Conservation (phyloP, 1,140 invertebrate species). For the Onthophagus taurus region DNA sequence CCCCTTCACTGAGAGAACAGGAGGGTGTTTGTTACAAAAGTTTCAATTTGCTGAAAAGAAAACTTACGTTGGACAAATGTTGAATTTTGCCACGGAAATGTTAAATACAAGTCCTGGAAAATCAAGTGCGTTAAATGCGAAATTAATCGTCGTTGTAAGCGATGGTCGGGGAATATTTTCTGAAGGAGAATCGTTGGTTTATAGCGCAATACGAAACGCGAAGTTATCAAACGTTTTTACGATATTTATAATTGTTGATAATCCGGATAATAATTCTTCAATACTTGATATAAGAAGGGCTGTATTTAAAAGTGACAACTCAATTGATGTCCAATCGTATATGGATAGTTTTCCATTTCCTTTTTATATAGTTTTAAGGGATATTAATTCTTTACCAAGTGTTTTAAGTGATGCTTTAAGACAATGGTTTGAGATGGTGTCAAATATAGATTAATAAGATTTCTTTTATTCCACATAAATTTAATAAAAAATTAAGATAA, state of each 20-base stretch:
- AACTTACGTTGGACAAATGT: slow-evolving; percentile 67
- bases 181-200: slow-evolving; percentile 74
- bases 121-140: slow-evolving; percentile 48
- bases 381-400: slow-evolving; percentile 76
- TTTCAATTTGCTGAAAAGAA: slow-evolving; percentile 73
- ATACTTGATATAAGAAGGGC: slow-evolving; percentile 84
- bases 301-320: slow-evolving; percentile 49
- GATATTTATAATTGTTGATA: slow-evolving; percentile 93
- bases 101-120: slow-evolving; percentile 44
- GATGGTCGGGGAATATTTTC: slow-evolving; percentile 89
- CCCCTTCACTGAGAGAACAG: slow-evolving; percentile 73
- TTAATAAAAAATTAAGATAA: too few species aligned
- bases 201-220: slow-evolving; percentile 69
- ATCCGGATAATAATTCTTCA: slow-evolving; percentile 83
- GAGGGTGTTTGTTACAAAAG: slow-evolving; percentile 65
- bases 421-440: slow-evolving; percentile 97
- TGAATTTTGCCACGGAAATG: slow-evolving; percentile 67
- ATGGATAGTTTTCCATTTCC: slow-evolving; percentile 96
- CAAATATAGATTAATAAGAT: slow-evolving; percentile 42
- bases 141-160: slow-evolving; percentile 85
- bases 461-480: not conserved
- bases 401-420: slow-evolving; percentile 91
- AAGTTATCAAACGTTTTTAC: slow-evolving; percentile 78
- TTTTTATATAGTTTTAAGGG: slow-evolving; percentile 91
- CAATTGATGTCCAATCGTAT: slow-evolving; percentile 60